Evolutionary conservation across 2,113 vertebrate genomes (phyloP), one percentile per base, ranked within the genome.

Genomic region (Dipodomys ordii): DNA sequence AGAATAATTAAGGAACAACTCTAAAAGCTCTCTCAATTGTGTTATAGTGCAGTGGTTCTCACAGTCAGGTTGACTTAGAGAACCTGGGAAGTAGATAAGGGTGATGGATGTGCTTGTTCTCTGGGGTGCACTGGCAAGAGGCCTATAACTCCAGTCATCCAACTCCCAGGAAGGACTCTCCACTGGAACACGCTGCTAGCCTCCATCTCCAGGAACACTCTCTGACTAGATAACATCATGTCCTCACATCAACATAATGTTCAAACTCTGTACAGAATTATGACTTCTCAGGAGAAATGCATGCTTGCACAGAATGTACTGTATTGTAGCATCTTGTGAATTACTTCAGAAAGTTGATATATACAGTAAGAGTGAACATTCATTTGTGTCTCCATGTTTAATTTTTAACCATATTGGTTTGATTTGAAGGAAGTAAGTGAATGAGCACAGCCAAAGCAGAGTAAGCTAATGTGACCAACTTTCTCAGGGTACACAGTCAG

Each of bases 141-240:
- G 22, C 30, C 86, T 83, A 44, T 30, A 79, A 44, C 25, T 11
- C 91, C 79, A 77, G 83, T 88, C 62, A 35, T 83, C 79, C 39
- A 76, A 74, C 65, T 93, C 76, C 67, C 32, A 83, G 95, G 28
- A 82, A 88, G 28, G 53, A 82, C 19, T 92, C 53, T 92, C 80
- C 22, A 2, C 67, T 74, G 77, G 95, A 96, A 96, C 91, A 90
- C 72, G 83, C 76, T 93, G 88, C 93, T 90, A 94, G 67, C 88
- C 49, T 65, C 72, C 53, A 67, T 92, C 78, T 90, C 78, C 78
- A 91, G 91, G 91, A 96, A 96, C 76, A 95, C 69, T 35, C 60
- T 96, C 90, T 90, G 64, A 84, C 74, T 82, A 90, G 80, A 83
- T 87, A 94, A 76, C 83, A 90, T 74, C 60, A 28, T 83, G 89